Evolutionary conservation across 2,113 vertebrate species (phyloP).

Genomic region (Sterrhoptilus dennistouni): DNA sequence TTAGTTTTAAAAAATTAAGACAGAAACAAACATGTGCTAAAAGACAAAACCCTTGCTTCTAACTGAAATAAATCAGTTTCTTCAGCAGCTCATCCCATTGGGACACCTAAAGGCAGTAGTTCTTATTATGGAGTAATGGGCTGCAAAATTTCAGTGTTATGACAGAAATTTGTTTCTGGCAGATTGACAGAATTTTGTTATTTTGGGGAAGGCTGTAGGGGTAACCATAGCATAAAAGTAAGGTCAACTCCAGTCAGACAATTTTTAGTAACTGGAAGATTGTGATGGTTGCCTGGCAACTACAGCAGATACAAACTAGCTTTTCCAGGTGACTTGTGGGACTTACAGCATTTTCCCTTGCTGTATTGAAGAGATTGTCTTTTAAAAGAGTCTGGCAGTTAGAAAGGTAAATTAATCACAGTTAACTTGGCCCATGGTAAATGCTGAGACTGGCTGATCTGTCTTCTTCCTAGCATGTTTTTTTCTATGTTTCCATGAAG

Average conservation of each 20-base stretch:
- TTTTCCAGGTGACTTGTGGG: conserved; percentile 35
- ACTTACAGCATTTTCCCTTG: not conserved
- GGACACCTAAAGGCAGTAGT: conserved; percentile 35
- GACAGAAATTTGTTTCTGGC: conserved; percentile 63
- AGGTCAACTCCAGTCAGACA: conserved; percentile 58
- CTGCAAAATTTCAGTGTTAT: conserved; percentile 64
- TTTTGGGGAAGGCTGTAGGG: conserved; percentile 50
- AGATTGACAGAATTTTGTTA: conserved; percentile 29
- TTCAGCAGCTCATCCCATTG: conserved; percentile 14
- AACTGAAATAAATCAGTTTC: not conserved
- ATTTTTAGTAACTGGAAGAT: conserved; percentile 58
- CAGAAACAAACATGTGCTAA: not conserved
- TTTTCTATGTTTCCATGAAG: not conserved
- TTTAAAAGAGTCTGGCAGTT: not conserved
- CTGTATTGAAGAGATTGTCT: not conserved
- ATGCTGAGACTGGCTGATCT: not conserved
- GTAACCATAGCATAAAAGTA: conserved; percentile 39
- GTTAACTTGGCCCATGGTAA: not conserved
- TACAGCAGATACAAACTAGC: not conserved
- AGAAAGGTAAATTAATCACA: not conserved
- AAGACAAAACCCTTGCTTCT: not conserved
- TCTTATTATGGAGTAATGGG: conserved; percentile 52
- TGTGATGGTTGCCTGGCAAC: conserved; percentile 56
- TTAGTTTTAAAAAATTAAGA: not conserved
- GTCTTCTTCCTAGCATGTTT: not conserved